Base-by-base conservation (phyloP, 2,888 invertebrate genomes). In the Drosophila meridionalis region DNA sequence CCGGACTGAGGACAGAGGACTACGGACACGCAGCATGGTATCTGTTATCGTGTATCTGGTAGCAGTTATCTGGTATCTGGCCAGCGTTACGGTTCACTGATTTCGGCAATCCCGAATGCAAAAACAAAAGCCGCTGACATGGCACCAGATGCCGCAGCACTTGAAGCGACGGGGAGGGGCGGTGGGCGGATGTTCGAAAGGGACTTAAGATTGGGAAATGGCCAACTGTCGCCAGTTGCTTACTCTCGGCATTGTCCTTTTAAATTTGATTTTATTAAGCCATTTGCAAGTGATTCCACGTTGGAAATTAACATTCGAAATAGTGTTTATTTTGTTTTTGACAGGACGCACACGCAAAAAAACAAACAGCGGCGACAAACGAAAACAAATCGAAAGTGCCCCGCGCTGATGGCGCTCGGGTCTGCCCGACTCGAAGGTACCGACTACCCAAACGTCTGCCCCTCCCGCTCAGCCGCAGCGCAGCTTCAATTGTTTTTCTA, bases 41-140 rank as follows among this genome's bases (percentile, higher is more conserved):
- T 59, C 40, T 50, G 53, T 43, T 65, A 55, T 61, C 64, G 48
- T 30, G 26, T 40, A 36, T 45, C 36, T 56, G 56, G n/a, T 61
- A 60, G 32, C 55, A 60, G 60, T 50, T 74, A 40, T 57, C 55
- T 74, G 73, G 63, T 80, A 82, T 82, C 79, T 82, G 83, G 76
- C 55, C 78, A 57, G 75, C 64, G 53, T 78, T 67, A 78, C 87
- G 87, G 82, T 78, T 87, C 82, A 83, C 68, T 84, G 82, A 65
- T 59, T 81, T 64, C 73, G 42, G 68, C 84, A 69, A 81, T 83
- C 83, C 73, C 57, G 61, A 81, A 81, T 81, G 84, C 84, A 83
- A 80, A 83, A 72, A 82, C 73, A 82, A 84, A 85, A 85, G 71
- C 59, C 73, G 85, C 88, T 85, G 88, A 87, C 79, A 71, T 67